Evolutionary conservation across 2,797 vertebrate genomes (phyloP), one percentile per base, ranked within the genome.

Genomic region (Tolypeutes matacus): DNA sequence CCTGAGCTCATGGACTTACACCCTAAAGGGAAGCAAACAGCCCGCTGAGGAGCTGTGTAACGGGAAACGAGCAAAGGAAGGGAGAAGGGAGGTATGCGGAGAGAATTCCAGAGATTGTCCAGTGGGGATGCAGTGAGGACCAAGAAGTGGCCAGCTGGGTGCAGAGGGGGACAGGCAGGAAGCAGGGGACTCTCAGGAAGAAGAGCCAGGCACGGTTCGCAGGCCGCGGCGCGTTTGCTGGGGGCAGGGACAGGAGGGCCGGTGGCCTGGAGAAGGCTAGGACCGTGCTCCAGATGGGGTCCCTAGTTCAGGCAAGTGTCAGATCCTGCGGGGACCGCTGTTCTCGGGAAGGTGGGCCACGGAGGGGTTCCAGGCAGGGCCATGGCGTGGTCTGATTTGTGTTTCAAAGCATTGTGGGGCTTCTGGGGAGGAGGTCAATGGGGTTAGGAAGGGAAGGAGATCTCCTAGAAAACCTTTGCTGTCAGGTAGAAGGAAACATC

Each of bases 241-340:
- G 0, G 0, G 9, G 5, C 2, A 23, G 21, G 49, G 5, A 31
- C 65, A 51, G 13, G n/a, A 8, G 70, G 20, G 11, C 10, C 3
- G 0, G 0, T 7, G 42, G 20, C 31, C 2, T 1, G 17, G 25
- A n/a, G 18, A 29, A 7, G 42, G 4, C 3, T 29, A 27, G 7
- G 5, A 25, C 31, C 20, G 25, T 8, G 2, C 20, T 1, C 7
- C 1, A 0, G 9, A 4, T 0, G 7, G 11, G 11, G 4, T 31
- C 64, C 1, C 4, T 3, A 18, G 39, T 49, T 53, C 3, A 42
- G 39, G n/a, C 1, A 7, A 12, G 29, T 20, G 5, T 34, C 49
- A 62, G n/a, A 20, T 9, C 4, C 0, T 0, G 3, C 8, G 8
- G 18, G 56, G 4, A 7, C 29, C 9, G 23, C 46, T 15, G 17